Percentiles rank a stretch among this genome's conserved stretches.
These are phyloP conservation scores for Poeciliopsis turrubarensis DNA, from an alignment of 2,113 vertebrate species.

Conservation along the genomic window DNA sequence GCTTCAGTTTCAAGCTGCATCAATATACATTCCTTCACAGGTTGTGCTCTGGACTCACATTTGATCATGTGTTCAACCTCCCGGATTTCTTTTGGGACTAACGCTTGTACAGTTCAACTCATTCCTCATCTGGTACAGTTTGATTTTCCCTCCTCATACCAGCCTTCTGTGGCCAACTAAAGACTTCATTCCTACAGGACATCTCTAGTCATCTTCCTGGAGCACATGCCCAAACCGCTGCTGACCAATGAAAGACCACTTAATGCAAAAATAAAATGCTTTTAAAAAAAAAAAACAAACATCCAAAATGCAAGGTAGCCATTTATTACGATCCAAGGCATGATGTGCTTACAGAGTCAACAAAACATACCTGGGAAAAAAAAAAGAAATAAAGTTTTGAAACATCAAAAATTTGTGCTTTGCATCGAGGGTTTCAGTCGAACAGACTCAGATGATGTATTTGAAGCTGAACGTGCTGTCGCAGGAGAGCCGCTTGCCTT, in stretches of 20 bases:
- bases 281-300: too few relatives aligned
- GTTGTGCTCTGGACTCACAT: conserved; percentile 64
- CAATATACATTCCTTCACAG: conserved; percentile 89
- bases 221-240: not conserved
- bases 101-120: conserved; percentile 74
- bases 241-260: not conserved
- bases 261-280: not conserved
- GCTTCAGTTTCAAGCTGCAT: conserved; percentile 81
- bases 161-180: conserved; percentile 80
- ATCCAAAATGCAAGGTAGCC: conserved; percentile 61
- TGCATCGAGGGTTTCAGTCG: not conserved
- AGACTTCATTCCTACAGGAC: conserved; percentile 61
- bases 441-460: conserved; percentile 87
- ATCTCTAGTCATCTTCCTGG: not conserved
- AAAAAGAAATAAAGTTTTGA: conserved; percentile 40
- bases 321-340: conserved; percentile 63
- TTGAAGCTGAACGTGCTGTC: conserved; percentile 99
- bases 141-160: conserved; percentile 75
- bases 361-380: conserved; percentile 52
- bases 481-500: conserved; percentile 94
- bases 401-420: conserved; percentile 13
- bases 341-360: conserved; percentile 43
- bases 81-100: conserved; percentile 56
- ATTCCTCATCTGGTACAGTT: conserved; percentile 90
- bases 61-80: not conserved